Evolutionary conservation across 2,797 vertebrate genomes (phyloP), one percentile per base, ranked within the genome.

Genomic region (Potorous gilbertii): DNA sequence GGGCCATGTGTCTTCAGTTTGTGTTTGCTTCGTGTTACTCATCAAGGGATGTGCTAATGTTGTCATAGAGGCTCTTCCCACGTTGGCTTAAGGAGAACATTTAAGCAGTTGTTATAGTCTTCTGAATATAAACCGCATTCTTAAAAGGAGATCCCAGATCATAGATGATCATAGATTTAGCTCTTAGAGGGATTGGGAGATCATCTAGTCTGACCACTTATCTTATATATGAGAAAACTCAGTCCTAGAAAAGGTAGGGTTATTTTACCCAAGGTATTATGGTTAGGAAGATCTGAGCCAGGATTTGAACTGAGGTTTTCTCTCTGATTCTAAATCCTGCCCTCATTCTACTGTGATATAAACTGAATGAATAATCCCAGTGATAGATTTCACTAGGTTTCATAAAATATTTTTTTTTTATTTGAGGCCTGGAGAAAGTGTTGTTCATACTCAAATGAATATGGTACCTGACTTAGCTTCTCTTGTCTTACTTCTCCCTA

Each of bases 1-100:
- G 74, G 40, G 1, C 74, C 40, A 87, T 50, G 74, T 87, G 74
- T 95, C 34, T 92, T 96, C 95, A 94, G 94, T 93, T 40, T 3
- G 94, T 56, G 90, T 94, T 93, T 52, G 92, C 93, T 98, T 96
- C 92, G 59, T 97, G 95, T 97, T 95, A 62, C 96, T 97, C 97
- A 96, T 95, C 31, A 40, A 95, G 93, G 94, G 97, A 96, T 97
- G 97, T 97, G 96, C 95, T 95, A 87, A 66, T 92, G 28, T 94
- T 96, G 96, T 96, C 96, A 95, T 95, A 92, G 92, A 97, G 96
- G 95, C 95, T 87, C 0, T 97, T 97, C 97, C 97, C 96, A 94
- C 92, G 62, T 96, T 55, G 9, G 97, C 96, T 97, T 97, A 95
- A 97, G 98, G 97, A 96, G 97, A 97, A 97, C 89, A 96, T 95